Conservation (phyloP, 2,888 invertebrate genomes). For the Lasioglossum malachurum region DNA sequence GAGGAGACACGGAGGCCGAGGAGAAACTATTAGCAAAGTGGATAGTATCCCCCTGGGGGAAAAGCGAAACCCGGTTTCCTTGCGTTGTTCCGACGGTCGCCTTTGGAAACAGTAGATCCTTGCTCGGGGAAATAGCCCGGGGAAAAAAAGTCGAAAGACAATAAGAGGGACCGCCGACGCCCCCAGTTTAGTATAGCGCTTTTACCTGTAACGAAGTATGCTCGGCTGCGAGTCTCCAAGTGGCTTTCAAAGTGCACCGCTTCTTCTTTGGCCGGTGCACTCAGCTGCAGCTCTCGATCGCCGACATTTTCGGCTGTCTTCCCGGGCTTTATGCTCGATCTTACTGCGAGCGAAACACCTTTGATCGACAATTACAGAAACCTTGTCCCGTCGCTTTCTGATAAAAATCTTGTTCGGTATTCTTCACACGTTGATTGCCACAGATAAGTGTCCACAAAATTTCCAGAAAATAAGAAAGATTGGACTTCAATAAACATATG, state of each 20-base stretch:
- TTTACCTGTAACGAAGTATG: conserved; percentile 40
- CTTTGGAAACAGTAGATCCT: neutral
- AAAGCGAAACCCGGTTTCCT: conserved; percentile 14
- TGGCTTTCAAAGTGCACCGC: conserved; percentile 10
- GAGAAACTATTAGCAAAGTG: conserved; percentile 28
- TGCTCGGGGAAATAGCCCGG: conserved; percentile 15
- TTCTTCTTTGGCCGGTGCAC: conserved; percentile 10
- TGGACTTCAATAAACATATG: no score
- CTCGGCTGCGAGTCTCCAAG: neutral
- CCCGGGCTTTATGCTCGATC: neutral
- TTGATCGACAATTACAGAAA: neutral
- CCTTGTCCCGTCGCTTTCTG: neutral
- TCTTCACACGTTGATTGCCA: no score
- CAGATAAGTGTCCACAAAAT: no score
- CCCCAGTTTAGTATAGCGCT: neutral
- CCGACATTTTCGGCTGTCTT: conserved; percentile 4
- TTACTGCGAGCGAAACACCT: neutral
- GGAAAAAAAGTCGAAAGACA: conserved; percentile 22
- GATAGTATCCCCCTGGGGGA: neutral
- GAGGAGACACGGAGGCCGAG: conserved; percentile 2
- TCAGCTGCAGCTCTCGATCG: neutral
- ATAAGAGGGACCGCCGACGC: neutral
- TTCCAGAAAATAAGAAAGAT: no score
- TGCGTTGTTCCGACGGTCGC: neutral
- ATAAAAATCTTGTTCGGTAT: neutral